Evolutionary conservation across 2,797 vertebrate species (phyloP).

Genomic region (Coilia nasus): DNA sequence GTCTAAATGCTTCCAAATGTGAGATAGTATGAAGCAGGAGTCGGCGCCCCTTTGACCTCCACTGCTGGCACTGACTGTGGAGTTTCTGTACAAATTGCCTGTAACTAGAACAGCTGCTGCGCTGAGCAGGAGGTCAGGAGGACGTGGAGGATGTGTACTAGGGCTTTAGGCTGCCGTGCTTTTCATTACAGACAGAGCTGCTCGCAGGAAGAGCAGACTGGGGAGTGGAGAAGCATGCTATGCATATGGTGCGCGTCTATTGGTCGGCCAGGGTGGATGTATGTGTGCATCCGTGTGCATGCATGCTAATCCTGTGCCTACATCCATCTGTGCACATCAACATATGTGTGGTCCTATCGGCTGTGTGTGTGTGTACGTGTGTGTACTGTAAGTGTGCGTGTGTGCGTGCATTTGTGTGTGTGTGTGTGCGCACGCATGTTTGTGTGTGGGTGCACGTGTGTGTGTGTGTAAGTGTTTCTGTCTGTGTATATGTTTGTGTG

Average conservation of each 20-base stretch:
- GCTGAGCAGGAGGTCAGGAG: conserved; percentile 22
- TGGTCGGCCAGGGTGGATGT: too few relatives aligned
- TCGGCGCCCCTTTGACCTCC: conserved; percentile 29
- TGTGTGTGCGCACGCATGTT: neutral
- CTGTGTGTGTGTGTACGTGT: too few relatives aligned
- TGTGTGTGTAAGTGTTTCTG: neutral
- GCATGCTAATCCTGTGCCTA: neutral
- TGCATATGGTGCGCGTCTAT: too few relatives aligned
- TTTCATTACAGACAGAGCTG: neutral
- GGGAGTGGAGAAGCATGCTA: too few relatives aligned
- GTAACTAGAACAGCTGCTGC: conserved; percentile 35
- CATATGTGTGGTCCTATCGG: neutral
- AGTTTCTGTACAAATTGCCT: conserved; percentile 38
- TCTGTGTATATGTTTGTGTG: neutral
- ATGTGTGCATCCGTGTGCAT: neutral
- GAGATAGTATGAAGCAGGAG: conserved; percentile 1
- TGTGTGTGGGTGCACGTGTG: neutral
- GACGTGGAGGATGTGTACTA: conserved; percentile 15
- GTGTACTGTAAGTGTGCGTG: too few relatives aligned
- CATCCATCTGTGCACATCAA: neutral
- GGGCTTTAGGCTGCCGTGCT: conserved; percentile 1
- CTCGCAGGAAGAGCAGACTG: too few relatives aligned
- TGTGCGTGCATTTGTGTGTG: neutral
- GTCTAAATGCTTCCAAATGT: conserved; percentile 33
- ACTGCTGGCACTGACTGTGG: conserved; percentile 34